These are phyloP conservation scores for Tadarida brasiliensis DNA, from an alignment of 2,797 vertebrate species.

Conservation along the genomic window DNA sequence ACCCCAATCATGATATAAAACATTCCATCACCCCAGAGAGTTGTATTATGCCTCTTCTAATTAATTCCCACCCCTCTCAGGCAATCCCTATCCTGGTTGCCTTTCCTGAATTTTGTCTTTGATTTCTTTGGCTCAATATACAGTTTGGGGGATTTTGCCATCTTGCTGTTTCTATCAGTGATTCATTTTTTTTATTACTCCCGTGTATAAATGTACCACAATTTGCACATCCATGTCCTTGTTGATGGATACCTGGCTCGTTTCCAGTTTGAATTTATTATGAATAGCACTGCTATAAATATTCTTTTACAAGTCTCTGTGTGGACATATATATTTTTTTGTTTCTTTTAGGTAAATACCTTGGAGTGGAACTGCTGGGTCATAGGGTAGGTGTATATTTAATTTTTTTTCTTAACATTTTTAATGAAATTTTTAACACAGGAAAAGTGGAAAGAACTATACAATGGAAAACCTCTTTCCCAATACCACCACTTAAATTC, in stretches of 20 bases:
- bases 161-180: neutral
- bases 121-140: neutral
- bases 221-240: neutral
- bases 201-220: neutral
- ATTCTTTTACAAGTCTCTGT: neutral
- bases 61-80: neutral
- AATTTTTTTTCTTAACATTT: neutral
- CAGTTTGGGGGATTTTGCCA: neutral
- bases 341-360: neutral
- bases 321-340: neutral
- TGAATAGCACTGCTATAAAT: neutral
- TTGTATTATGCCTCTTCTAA: neutral
- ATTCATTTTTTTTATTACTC: neutral
- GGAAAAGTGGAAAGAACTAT: neutral
- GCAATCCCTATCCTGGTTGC: neutral
- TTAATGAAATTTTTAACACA: neutral
- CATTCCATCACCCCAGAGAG: neutral
- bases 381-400: neutral
- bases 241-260: neutral
- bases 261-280: neutral
- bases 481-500: neutral
- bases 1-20: neutral
- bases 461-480: neutral
- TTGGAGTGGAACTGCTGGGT: neutral
- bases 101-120: neutral